Evolutionary conservation across 2,113 vertebrate species (phyloP).

Genomic region (Corvus cornix): DNA sequence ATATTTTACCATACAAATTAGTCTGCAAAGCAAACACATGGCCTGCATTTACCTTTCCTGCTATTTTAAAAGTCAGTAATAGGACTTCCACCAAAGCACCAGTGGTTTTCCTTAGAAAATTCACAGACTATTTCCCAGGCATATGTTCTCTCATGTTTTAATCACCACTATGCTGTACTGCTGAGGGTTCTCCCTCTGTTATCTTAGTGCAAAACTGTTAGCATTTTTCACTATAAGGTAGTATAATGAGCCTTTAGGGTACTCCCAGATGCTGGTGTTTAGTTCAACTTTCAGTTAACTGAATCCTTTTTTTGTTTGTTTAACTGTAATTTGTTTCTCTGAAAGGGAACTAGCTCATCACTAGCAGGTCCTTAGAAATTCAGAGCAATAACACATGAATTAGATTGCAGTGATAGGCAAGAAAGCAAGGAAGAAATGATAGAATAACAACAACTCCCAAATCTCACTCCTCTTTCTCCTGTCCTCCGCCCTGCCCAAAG

Average conservation of each 20-base stretch:
- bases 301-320: constrained; percentile 8
- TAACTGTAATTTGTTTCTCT: constrained; percentile 24
- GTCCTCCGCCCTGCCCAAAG: neutral
- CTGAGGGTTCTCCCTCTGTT: constrained; percentile 5
- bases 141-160: constrained; percentile 1
- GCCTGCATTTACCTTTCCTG: neutral
- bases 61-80: neutral
- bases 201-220: constrained; percentile 37
- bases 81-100: neutral
- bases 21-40: neutral
- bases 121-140: neutral
- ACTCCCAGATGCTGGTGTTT: constrained; percentile 7
- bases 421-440: neutral
- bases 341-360: constrained; percentile 24
- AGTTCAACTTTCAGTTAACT: constrained; percentile 21
- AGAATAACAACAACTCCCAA: constrained; percentile 26
- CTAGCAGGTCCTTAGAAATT: constrained; percentile 16
- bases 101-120: neutral
- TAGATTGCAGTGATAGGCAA: neutral
- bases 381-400: constrained; percentile 26
- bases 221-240: constrained; percentile 40
- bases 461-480: neutral
- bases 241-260: constrained; percentile 15
- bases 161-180: constrained; percentile 12
- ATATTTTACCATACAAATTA: neutral